Percentiles rank a stretch among this genome's conserved stretches.
Evolutionary conservation across 92 coral and sea anemone species (phyloP).

Genomic region (Blastomussa wellsi): DNA sequence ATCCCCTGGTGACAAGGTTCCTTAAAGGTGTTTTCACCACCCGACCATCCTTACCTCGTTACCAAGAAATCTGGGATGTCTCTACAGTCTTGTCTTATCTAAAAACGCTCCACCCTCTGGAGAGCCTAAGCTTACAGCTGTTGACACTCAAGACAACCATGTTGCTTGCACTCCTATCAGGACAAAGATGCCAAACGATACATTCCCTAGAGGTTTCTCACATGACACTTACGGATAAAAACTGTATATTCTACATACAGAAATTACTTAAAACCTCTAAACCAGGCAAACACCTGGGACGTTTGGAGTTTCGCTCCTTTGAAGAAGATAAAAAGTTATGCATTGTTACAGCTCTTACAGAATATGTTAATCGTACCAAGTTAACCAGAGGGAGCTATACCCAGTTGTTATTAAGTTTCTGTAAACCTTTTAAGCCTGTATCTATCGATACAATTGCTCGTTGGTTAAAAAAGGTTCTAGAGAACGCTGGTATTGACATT

Average conservation of each 20-base stretch:
- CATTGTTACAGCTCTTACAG: conserved; percentile 41
- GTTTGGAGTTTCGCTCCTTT: conserved; percentile 38
- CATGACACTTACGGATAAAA: conserved; percentile 41
- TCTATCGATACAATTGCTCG: conserved; percentile 43
- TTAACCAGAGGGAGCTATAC: conserved; percentile 17
- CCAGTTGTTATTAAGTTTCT: conserved; percentile 49
- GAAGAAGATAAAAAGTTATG: conserved; percentile 38
- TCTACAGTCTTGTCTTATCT: conserved; percentile 47
- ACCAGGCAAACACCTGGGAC: conserved; percentile 49
- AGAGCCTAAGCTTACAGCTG: conserved; percentile 40
- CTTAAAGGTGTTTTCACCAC: conserved; percentile 42
- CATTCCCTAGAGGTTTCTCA: conserved; percentile 33
- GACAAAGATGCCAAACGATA: conserved; percentile 69
- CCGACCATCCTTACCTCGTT: conserved; percentile 59
- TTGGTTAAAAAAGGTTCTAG: conserved; percentile 35
- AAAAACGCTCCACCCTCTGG: conserved; percentile 45
- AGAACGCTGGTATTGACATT: conserved; percentile 56
- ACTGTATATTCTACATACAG: conserved; percentile 46
- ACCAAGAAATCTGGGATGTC: conserved; percentile 63
- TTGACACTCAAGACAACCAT: conserved; percentile 60
- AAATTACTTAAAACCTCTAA: conserved; percentile 46
- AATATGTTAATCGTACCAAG: conserved; percentile 43
- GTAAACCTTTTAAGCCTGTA: conserved; percentile 45
- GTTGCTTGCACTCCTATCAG: conserved; percentile 61
- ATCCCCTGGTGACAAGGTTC: conserved; percentile 39